Evolutionary conservation across 2,888 invertebrate species (phyloP), one percentile per base, ranked within the genome.

Genomic region (Heliconius hortense): DNA sequence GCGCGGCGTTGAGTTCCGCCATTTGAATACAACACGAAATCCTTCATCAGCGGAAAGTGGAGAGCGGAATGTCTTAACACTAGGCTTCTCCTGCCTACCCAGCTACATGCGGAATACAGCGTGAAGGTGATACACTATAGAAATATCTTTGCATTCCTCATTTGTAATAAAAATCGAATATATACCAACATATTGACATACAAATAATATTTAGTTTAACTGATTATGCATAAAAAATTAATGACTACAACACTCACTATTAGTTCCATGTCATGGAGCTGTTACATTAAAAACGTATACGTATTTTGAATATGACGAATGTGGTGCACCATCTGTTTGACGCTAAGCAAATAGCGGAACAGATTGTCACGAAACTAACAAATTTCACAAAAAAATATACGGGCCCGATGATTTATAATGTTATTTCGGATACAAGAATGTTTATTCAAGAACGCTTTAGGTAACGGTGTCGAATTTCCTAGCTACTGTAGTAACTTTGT

Each of bases 261-360:
- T 88, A 87, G 83, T 87, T 85, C 74, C 80, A 82, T 84, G 87
- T 88, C 86, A 86, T 79, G 85, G 82, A 76, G 81, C 84, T 83
- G 82, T 80, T 82, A 80, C 83, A 81, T 83, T 84, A 84, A 85
- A 90, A 90, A 88, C 87, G 84, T 86, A 88, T 89, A 88, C 85
- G 48, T 48, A 81, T 88, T 84, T 56, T 83, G 80, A 84, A 87
- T 84, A 90, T 93, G 93, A 93, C 91, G 86, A 86, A 93, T 91
- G 89, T 81, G 77, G 81, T 76, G 79, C 80, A 81, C 87, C 93
- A 93, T 93, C 89, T 94, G 94, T 91, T 92, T 79, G 86, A 90
- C 88, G 84, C 87, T 89, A 89, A 92, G 93, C 92, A 92, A 94
- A 94, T 92, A 94, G 90, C 94, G 93, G 92, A 94, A 94, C 94